Percentiles rank a stretch among this genome's conserved stretches.
Conservation (phyloP, 2,888 invertebrate species). For the Heliconius ethilla region DNA sequence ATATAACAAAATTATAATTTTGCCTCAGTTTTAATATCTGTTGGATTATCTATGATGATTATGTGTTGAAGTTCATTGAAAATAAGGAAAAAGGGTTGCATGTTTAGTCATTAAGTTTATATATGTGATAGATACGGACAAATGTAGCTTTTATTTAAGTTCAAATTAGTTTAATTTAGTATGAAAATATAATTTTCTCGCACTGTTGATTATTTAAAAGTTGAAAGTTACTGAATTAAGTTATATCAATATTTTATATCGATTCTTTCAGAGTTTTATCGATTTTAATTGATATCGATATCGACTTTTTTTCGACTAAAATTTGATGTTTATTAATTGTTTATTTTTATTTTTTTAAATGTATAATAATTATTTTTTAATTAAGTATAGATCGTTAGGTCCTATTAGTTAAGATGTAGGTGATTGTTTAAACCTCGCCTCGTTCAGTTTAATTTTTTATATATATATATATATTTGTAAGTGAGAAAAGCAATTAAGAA, state of each 20-base stretch:
- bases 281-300: background rate
- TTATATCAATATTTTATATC: slow-evolving; percentile 12
- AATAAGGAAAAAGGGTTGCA: background rate
- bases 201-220: background rate
- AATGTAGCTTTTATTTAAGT: slow-evolving; percentile 22
- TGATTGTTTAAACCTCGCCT: background rate
- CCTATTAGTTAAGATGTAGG: background rate
- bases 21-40: background rate
- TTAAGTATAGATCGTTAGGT: background rate
- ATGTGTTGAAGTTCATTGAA: background rate
- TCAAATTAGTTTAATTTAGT: slow-evolving; percentile 26
- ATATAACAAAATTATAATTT: background rate
- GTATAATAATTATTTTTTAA: background rate
- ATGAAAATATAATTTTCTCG: slow-evolving; percentile 22
- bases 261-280: background rate
- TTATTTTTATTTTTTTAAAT: background rate
- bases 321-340: background rate
- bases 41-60: background rate
- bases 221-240: background rate
- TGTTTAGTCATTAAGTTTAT: slow-evolving; percentile 2
- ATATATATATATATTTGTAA: no score
- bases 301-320: background rate
- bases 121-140: slow-evolving; percentile 25
- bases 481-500: no score
- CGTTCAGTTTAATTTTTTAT: no score